Conservation (phyloP, 2,888 invertebrate species). For the Theodoxus fluviatilis region DNA sequence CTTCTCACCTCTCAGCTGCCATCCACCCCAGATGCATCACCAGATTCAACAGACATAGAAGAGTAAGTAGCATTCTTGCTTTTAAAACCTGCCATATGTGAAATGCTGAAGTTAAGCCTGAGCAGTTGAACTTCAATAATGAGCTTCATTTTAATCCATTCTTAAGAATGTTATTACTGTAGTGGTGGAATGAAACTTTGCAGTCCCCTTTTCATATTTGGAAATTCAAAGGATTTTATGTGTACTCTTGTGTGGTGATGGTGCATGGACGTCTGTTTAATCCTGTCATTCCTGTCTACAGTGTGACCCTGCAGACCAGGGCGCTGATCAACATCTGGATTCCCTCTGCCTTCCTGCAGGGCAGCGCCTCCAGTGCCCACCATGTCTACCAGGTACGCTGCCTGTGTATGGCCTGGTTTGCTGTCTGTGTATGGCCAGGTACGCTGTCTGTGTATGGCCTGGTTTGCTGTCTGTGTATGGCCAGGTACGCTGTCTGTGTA, state of each 20-base stretch:
- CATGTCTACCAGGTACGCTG: slow-evolving; percentile 88
- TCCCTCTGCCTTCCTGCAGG: slow-evolving; percentile 83
- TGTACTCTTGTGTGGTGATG: neutral
- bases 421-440: too few species aligned
- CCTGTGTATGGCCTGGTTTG: too few species aligned
- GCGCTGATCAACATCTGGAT: slow-evolving; percentile 82
- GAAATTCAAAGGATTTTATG: neutral
- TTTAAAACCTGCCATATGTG: too few species aligned
- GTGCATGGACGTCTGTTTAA: neutral
- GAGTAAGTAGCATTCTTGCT: slow-evolving; percentile 17
- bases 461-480: too few species aligned
- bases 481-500: too few species aligned
- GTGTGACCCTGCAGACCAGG: slow-evolving; percentile 38
- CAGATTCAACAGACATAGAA: neutral
- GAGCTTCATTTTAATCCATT: too few species aligned
- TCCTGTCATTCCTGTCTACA: slow-evolving; percentile 27
- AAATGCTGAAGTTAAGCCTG: too few species aligned
- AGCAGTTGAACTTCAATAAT: too few species aligned
- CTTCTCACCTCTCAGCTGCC: slow-evolving; percentile 7
- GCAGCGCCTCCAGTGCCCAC: slow-evolving; percentile 76
- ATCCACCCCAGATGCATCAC: neutral
- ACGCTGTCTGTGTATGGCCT: too few species aligned
- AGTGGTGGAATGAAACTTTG: neutral
- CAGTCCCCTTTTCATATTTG: slow-evolving; percentile 15
- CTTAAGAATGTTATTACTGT: neutral